Conservation (phyloP, 2,888 invertebrate species). For the Hirtodrosophila cameraria region DNA sequence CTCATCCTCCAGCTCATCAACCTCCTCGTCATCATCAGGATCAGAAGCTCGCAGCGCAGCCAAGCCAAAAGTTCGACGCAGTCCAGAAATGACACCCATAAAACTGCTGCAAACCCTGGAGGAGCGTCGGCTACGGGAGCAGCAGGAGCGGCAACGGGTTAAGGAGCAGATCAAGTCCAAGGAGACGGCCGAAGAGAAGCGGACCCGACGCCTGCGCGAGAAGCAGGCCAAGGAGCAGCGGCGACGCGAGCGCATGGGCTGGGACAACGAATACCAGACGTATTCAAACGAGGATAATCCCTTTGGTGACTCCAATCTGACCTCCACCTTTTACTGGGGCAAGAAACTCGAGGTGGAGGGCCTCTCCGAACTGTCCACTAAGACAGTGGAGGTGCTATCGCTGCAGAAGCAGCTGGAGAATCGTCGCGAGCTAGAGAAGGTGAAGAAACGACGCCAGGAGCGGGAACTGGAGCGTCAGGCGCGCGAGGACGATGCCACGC, state of each 20-base stretch:
- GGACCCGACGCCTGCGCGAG: constrained; percentile 92
- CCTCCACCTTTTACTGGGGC: constrained; percentile 98
- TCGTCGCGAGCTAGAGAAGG: constrained; percentile 95
- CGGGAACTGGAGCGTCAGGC: constrained; percentile 93
- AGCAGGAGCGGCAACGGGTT: constrained; percentile 87
- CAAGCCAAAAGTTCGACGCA: constrained; percentile 1
- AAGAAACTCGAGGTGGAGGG: constrained; percentile 98
- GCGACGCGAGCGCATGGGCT: constrained; percentile 96
- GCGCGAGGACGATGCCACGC: constrained; percentile 92
- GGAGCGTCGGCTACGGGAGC: constrained; percentile 88
- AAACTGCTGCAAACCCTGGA: constrained; percentile 90
- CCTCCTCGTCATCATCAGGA: constrained; percentile 13
- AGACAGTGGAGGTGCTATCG: constrained; percentile 92
- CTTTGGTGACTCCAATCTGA: constrained; percentile 97
- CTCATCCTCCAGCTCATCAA: constrained; percentile 10
- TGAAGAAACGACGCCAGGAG: constrained; percentile 95
- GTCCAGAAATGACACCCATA: constrained; percentile 72
- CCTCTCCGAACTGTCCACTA: constrained; percentile 89
- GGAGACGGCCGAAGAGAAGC: constrained; percentile 98
- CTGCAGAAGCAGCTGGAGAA: constrained; percentile 96
- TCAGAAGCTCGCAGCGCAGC: background rate
- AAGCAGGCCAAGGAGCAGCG: constrained; percentile 96
- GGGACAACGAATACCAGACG: constrained; percentile 98
- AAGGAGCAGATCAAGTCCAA: constrained; percentile 93
- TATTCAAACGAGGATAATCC: constrained; percentile 99